Base-by-base conservation (phyloP, 2,888 invertebrate species). In the Pollenia amentaria region DNA sequence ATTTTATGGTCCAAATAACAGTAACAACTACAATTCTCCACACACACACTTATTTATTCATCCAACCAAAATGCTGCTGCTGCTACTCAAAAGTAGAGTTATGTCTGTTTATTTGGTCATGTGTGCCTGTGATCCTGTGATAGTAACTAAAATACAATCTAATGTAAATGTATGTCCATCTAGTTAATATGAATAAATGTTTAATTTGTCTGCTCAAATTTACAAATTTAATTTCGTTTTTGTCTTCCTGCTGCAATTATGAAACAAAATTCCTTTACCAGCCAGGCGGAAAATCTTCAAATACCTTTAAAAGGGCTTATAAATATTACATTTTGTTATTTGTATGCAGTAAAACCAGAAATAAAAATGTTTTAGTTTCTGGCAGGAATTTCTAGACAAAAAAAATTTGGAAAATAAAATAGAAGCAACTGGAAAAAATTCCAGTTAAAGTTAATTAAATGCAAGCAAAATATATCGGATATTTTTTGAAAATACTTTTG, bases 1-100 rank as follows among this genome's bases (percentile, higher is more conserved):
- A 77, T 46, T 70, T 83, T 77, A 83, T 77, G 62, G 70, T 29
- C 46, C 51, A 69, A 67, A 67, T 67, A 73, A 55, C 64, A 42
- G 62, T 53, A 21, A 55, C 72, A 80, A 38, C 44, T 44, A 65
- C 64, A 44, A 44, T 29, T 29, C 14, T 42, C 38, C n/a, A 51
- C 18, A 38, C 18, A 18, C 11, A 29, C 38, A 44, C 18, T 42
- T 64, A 64, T 44, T 16, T 44, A 62, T n/a, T 11, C 51, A 51
- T 48, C 7, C 42, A 55, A 16, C 14, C 53, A 46, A 64, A 46
- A 29, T 29, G 29, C 29, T 29, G 29, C 6, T 29, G 29, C 29
- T 29, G 29, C 1, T 42, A 11, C 48, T 42, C 44, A 11, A 21
- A 40, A 51, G 12, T 14, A 44, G 38, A 57, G 53, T 67, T 38